Conservation (phyloP, 2,113 vertebrate species). For the Tyrannus savana region DNA sequence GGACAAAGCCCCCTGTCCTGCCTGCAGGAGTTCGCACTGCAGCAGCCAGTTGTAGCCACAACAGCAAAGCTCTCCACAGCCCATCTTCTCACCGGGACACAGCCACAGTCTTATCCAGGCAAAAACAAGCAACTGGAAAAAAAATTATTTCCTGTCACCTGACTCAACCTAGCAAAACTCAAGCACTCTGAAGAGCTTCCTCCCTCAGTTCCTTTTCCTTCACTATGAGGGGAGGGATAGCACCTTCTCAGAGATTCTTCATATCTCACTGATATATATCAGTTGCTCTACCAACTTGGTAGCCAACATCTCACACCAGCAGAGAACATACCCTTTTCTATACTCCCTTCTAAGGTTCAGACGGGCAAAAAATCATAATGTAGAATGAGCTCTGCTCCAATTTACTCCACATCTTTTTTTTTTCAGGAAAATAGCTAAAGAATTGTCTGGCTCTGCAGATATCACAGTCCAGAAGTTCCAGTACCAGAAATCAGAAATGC, state of each 20-base stretch:
- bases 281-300: too few species aligned
- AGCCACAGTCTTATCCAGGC: background rate
- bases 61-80: background rate
- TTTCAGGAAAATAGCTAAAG: background rate
- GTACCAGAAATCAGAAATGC: background rate
- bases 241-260: background rate
- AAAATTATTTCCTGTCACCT: background rate
- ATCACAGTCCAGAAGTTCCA: background rate
- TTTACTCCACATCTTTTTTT: background rate
- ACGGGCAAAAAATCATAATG: rapidly evolving
- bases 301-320: background rate
- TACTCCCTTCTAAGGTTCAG: background rate
- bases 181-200: background rate
- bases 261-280: background rate
- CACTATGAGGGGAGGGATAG: background rate
- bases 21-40: background rate
- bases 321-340: background rate
- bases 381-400: background rate
- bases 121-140: background rate
- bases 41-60: background rate
- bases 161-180: background rate
- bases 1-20: background rate
- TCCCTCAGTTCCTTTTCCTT: background rate
- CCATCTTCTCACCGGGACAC: rapidly evolving
- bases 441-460: background rate